Evolutionary conservation across 2,797 vertebrate genomes (phyloP), one percentile per base, ranked within the genome.

Genomic region (Gephyroberyx darwinii): DNA sequence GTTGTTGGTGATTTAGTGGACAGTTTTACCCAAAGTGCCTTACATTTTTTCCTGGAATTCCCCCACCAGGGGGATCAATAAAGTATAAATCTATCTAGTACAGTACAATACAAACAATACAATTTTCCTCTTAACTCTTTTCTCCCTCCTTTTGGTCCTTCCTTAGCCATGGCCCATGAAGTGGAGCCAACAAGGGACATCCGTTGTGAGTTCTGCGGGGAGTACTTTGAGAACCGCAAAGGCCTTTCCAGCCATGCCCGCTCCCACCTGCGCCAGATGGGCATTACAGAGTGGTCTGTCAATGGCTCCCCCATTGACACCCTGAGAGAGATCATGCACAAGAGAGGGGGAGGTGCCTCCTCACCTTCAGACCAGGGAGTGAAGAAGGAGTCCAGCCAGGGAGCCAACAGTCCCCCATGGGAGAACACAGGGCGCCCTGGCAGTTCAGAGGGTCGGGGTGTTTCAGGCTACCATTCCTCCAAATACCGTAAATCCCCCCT

Each of bases 241-340:
- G 94, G 94, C n/a, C 92, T 95, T 55, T 94, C 94, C 69, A 95
- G 94, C 82, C 94, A 95, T 22, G 94, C 94, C 60, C 94, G 94
- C 62, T 95, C 94, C 51, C 94, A 95, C 84, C 83, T 95, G 74
- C 93, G 94, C 2, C 94, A 95, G 84, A 93, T 95, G 88, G 94
- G 94, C 82, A 94, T 95, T 8, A 95, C 94, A 0, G 93, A 95
- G 87, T 95, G 94, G 94, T 91, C 94, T 0, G 94, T 95, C 41
- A 95, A 95, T n/a, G 94, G 94, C 20, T 95, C 94, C 0, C 97
- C 96, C 16, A 98, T 98, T 33, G 96, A 98, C 92, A 98, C 96
- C 0, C 88, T 96, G 10, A 91, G 95, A 7, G 96, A 96, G 72
- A 91, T 97, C 26, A 95, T 96, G 91, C 93, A 94, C 83, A 97